A percentile compares a stretch with the other conserved stretches of the same genome.
phyloP scores from a whole-genome alignment of 2,888 invertebrate species.

The Tridacna crocea region DNA sequence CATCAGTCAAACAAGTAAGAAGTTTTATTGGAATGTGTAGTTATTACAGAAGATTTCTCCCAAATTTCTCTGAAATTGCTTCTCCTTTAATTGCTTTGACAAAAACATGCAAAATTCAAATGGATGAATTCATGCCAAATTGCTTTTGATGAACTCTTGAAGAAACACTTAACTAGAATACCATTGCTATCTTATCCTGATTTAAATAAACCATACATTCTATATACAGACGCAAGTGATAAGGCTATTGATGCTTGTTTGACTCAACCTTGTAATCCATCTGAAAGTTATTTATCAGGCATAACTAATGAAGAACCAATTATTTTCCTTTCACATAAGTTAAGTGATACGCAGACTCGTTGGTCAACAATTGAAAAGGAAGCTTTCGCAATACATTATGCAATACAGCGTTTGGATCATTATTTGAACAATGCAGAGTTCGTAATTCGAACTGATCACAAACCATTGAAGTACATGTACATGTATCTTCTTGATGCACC shows the following conservation, averaged over 20 bases:
- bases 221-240: no score
- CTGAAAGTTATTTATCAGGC: neutral
- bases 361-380: slow-evolving; percentile 45
- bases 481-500: slow-evolving; percentile 40
- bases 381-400: slow-evolving; percentile 34
- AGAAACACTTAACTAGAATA: slow-evolving; percentile 32
- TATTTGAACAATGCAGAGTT: slow-evolving; percentile 39
- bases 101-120: slow-evolving; percentile 40
- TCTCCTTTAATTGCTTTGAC: slow-evolving; percentile 45
- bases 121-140: slow-evolving; percentile 32
- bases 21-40: slow-evolving; percentile 42
- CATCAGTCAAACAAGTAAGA: slow-evolving; percentile 32
- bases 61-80: no score
- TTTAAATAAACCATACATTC: slow-evolving; percentile 29
- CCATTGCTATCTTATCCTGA: slow-evolving; percentile 40
- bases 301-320: slow-evolving; percentile 29
- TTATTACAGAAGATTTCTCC: slow-evolving; percentile 44
- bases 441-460: slow-evolving; percentile 41
- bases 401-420: slow-evolving; percentile 36
- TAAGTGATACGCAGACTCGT: slow-evolving; percentile 33
- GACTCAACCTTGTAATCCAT: slow-evolving; percentile 26
- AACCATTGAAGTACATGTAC: slow-evolving; percentile 45
- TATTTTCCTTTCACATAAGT: slow-evolving; percentile 38
- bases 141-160: slow-evolving; percentile 37
- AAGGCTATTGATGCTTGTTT: slow-evolving; percentile 21